These are phyloP conservation scores for Acleris holmiana DNA, from an alignment of 2,888 invertebrate genomes.

Conservation along the genomic window DNA sequence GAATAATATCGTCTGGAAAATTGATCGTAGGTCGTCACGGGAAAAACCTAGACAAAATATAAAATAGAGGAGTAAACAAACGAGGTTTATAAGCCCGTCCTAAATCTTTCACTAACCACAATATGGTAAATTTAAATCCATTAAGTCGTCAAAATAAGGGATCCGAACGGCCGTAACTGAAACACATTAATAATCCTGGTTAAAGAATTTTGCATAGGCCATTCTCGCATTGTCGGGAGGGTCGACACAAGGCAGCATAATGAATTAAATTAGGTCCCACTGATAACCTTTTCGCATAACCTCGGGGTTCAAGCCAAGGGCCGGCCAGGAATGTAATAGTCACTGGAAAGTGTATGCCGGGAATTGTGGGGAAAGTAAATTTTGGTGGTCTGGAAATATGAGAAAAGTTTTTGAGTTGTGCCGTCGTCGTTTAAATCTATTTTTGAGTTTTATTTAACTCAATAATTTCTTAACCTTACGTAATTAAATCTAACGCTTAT, in stretches of 20 bases:
- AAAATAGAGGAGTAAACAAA: too few relatives aligned
- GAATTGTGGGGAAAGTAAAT: conserved; percentile 4
- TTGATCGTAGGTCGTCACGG: too few relatives aligned
- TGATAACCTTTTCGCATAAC: conserved; percentile 76
- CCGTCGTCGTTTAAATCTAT: too few relatives aligned
- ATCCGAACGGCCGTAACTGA: conserved; percentile 20
- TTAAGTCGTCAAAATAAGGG: conserved; percentile 17
- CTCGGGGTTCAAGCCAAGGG: conserved; percentile 56
- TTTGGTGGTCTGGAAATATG: neutral
- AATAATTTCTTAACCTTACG: too few relatives aligned
- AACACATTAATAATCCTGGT: conserved; percentile 58
- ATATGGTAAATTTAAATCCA: conserved; percentile 15
- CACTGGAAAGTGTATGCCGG: conserved; percentile 47
- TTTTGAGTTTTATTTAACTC: too few relatives aligned
- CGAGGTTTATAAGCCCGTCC: neutral
- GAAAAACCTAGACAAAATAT: too few relatives aligned
- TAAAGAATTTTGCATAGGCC: conserved; percentile 74
- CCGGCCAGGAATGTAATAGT: conserved; percentile 47
- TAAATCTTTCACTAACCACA: conserved; percentile 15
- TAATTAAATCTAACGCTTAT: too few relatives aligned
- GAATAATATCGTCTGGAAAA: too few relatives aligned
- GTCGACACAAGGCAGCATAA: conserved; percentile 72
- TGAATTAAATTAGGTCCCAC: conserved; percentile 80
- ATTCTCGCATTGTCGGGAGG: conserved; percentile 68
- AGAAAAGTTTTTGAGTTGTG: too few relatives aligned